Evolutionary conservation across 2,113 vertebrate genomes (phyloP), one percentile per base, ranked within the genome.

Genomic region (Albula goreensis): DNA sequence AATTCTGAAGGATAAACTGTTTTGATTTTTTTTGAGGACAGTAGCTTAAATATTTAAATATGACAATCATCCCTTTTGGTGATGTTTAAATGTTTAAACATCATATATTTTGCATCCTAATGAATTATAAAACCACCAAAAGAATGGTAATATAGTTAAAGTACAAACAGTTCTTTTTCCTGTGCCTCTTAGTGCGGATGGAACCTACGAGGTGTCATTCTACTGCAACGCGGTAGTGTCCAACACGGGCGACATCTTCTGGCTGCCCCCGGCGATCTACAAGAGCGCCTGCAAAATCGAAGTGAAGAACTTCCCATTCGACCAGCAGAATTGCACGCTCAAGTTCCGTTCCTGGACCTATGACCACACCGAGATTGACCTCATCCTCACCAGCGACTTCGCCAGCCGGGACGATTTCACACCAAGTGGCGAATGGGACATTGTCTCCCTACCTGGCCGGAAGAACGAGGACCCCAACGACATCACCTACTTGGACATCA

Each of bases 321-420:
- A 96, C 92, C 95, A 96, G 88, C 96, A 96, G 91, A 96, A 96
- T 93, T 96, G 96, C 89, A 96, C 96, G 0, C 91, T 96, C 63
- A 96, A 96, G 90, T 96, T 96, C 85, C 95, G 96, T 78, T 96
- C 96, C 2, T 96, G 96, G 96, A 96, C 96, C 0, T 96, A 96
- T 3, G 96, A 96, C 91, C 94, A 93, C 90, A 96, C 95, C 0
- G 96, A 96, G 83, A 85, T 96, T 50, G 95, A 96, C 84, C 91
- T 96, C 0, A 91, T 94, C 80, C 94, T 96, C 89, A 94, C 90
- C 2, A 96, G 95, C 0, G 95, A 96, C 89, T 96, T 93, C 9
- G 96, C 96, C 83, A 96, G 95, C 85, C 93, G 94, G 0, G 96
- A 96, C 0, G 96, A 96, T 92, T 96, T 95, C 91, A 96, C 94